These are phyloP conservation scores for Dryomyza anilis DNA, from an alignment of 2,888 invertebrate species.

Conservation along the genomic window DNA sequence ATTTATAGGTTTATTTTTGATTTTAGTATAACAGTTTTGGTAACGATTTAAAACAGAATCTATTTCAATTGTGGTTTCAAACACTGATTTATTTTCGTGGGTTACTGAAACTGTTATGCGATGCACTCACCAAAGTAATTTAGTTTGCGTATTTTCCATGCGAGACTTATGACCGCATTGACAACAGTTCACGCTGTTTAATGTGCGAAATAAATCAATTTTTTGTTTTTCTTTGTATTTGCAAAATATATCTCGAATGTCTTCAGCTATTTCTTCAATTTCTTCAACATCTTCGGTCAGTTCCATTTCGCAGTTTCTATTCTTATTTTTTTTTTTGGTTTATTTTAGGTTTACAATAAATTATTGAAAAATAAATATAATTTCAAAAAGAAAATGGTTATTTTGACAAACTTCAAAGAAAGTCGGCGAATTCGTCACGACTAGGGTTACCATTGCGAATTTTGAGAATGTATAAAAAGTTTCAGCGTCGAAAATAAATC, in stretches of 20 bases:
- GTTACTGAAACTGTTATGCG: not conserved
- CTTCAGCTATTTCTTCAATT: conserved; percentile 33
- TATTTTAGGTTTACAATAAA: not conserved
- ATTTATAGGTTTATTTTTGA: no score
- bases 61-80: no score
- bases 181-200: conserved; percentile 38
- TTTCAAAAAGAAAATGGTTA: not conserved
- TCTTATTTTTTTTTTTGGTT: not conserved
- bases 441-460: no score
- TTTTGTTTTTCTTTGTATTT: conserved; percentile 34
- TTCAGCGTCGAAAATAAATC: no score
- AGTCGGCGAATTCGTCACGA: no score
- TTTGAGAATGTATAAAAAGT: no score
- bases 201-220: conserved; percentile 33
- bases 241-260: conserved; percentile 36
- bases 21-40: no score
- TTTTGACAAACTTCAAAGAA: no score
- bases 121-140: conserved; percentile 25
- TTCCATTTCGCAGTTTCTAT: not conserved
- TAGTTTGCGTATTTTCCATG: conserved; percentile 22
- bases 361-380: not conserved
- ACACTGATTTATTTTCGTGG: no score
- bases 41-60: no score
- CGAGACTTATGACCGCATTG: conserved; percentile 41
- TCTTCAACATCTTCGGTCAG: conserved; percentile 46